These are phyloP conservation scores for Chaenocephalus aceratus DNA, from an alignment of 2,113 vertebrate species.

Conservation along the genomic window DNA sequence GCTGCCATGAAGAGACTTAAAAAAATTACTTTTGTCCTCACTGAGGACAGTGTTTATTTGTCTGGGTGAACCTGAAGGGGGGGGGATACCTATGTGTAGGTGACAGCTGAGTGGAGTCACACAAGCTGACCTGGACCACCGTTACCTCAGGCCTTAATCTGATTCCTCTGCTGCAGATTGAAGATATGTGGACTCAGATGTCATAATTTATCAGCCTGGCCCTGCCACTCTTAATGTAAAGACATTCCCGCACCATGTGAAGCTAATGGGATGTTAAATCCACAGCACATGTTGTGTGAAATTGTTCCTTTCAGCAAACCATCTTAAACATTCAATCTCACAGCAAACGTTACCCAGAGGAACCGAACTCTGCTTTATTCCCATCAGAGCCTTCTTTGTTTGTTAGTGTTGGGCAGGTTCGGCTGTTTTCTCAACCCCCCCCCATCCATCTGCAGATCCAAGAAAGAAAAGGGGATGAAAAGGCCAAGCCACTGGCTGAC, in stretches of 20 bases:
- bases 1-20: slow-evolving; percentile 69
- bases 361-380: slow-evolving; percentile 32
- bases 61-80: slow-evolving; percentile 72
- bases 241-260: slow-evolving; percentile 70
- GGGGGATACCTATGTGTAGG: slow-evolving; percentile 72
- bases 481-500: slow-evolving; percentile 69
- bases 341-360: slow-evolving; percentile 31
- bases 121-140: slow-evolving; percentile 70
- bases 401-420: slow-evolving; percentile 57
- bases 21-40: slow-evolving; percentile 78
- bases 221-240: slow-evolving; percentile 73
- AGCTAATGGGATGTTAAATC: slow-evolving; percentile 65
- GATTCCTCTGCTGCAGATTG: slow-evolving; percentile 70
- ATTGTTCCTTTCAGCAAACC: slow-evolving; percentile 60
- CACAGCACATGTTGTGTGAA: slow-evolving; percentile 57
- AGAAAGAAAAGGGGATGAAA: slow-evolving; percentile 68
- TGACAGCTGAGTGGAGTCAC: slow-evolving; percentile 74
- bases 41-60: slow-evolving; percentile 83
- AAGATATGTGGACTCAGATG: slow-evolving; percentile 76
- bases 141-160: slow-evolving; percentile 76
- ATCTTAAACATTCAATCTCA: slow-evolving; percentile 37
- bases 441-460: slow-evolving; percentile 41
- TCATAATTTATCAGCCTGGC: slow-evolving; percentile 69
- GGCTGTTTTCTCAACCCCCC: slow-evolving; percentile 27
- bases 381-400: slow-evolving; percentile 61